These are phyloP conservation scores for Intellagama lesueurii DNA, from an alignment of 2,797 vertebrate genomes.

Conservation along the genomic window DNA sequence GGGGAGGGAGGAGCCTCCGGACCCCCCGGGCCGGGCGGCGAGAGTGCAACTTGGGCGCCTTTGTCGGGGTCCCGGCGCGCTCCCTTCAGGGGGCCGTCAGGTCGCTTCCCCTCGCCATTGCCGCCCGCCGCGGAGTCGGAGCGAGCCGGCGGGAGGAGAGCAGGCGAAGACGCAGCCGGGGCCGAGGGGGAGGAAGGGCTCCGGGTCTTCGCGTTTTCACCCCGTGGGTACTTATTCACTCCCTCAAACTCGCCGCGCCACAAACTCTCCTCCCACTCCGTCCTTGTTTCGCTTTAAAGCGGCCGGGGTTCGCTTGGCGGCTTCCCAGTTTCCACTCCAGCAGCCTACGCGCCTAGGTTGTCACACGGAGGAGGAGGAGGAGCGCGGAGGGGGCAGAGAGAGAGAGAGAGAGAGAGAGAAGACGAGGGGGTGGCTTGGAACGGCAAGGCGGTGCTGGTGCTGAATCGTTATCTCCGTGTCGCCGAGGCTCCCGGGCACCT, in stretches of 20 bases:
- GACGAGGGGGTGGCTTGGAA: background rate
- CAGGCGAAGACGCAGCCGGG: too few species aligned
- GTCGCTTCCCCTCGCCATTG: background rate
- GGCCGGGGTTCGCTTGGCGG: background rate
- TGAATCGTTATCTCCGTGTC: background rate
- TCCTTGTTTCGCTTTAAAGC: background rate
- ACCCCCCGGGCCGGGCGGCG: background rate
- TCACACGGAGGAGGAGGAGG: background rate
- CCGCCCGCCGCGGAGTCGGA: background rate
- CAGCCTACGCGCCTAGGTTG: constrained; percentile 40
- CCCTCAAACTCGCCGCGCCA: constrained; percentile 45
- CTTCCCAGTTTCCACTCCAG: constrained; percentile 1
- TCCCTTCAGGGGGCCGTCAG: background rate
- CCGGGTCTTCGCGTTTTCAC: background rate
- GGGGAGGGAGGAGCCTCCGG: background rate
- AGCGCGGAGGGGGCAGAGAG: too few species aligned
- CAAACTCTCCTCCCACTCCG: constrained; percentile 45
- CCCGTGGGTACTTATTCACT: constrained; percentile 23
- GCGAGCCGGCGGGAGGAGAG: background rate
- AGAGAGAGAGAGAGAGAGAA: background rate
- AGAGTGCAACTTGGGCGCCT: background rate
- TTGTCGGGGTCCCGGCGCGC: background rate
- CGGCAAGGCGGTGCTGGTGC: background rate
- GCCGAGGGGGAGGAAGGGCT: background rate
- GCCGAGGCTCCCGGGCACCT: background rate